Conservation (phyloP, 2,888 invertebrate species). For the Sicus ferrugineus region DNA sequence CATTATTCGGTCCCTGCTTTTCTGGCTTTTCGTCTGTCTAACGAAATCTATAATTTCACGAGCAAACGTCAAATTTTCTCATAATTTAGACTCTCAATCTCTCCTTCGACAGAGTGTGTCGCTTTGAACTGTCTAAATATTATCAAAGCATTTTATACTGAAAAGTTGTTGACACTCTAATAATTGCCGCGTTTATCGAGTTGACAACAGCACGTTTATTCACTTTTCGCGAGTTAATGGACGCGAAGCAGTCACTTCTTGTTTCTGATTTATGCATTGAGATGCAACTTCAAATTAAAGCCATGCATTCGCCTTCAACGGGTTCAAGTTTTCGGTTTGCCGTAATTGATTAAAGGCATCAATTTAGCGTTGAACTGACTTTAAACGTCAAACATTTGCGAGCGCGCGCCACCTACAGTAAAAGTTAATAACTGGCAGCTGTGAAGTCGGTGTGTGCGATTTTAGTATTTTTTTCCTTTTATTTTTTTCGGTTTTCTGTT, state of each 20-base stretch:
- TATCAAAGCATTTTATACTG: neutral
- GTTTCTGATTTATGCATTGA: neutral
- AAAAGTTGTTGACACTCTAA: conserved; percentile 18
- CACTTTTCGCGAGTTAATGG: neutral
- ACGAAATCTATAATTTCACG: no score
- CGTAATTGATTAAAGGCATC: conserved; percentile 7
- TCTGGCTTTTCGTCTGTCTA: no score
- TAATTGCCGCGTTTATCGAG: conserved; percentile 21
- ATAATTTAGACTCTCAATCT: no score
- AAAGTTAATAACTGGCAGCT: conserved; percentile 30
- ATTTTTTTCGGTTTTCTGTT: conserved; percentile 6
- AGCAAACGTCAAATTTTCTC: no score
- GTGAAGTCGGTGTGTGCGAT: neutral
- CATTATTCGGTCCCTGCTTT: no score
- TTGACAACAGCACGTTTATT: conserved; percentile 14
- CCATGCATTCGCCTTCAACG: conserved; percentile 5
- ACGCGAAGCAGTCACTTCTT: neutral
- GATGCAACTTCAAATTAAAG: neutral
- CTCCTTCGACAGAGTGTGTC: neutral
- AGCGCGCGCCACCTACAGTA: conserved; percentile 33
- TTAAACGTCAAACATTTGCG: conserved; percentile 3
- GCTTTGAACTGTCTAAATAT: neutral
- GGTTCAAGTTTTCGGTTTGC: neutral
- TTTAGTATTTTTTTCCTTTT: neutral
- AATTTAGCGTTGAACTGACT: conserved; percentile 12